phyloP scores from a whole-genome alignment of 2,888 invertebrate genomes.

The Tachystola acroxantha region DNA sequence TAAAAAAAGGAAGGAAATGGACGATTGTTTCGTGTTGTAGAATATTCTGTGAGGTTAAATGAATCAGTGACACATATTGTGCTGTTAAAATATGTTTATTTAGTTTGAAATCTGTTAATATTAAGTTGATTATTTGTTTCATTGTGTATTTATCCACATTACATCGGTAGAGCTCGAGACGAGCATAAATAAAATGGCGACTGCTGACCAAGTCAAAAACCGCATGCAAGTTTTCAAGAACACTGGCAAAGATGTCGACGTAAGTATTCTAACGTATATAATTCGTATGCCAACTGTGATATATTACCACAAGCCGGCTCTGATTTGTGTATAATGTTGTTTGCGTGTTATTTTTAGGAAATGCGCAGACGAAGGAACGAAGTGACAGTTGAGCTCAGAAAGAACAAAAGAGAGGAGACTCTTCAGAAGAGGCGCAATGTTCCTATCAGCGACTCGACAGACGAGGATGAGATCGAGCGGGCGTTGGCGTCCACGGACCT shows the following conservation, averaged over 20 bases:
- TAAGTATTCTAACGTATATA: conserved; percentile 77
- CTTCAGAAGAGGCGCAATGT: conserved; percentile 97
- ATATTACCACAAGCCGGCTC: not conserved
- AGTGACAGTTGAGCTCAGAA: conserved; percentile 96
- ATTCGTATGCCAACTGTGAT: no score
- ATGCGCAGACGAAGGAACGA: conserved; percentile 98
- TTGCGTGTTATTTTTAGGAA: conserved; percentile 81
- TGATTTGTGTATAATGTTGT: conserved; percentile 6
- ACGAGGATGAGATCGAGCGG: conserved; percentile 86
- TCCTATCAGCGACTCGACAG: conserved; percentile 89
- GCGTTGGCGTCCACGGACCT: conserved; percentile 85
- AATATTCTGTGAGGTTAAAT: conserved; percentile 63
- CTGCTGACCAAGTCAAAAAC: conserved; percentile 86
- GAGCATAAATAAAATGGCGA: conserved; percentile 84
- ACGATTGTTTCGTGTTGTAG: conserved; percentile 52
- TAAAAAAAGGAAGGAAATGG: conserved; percentile 44
- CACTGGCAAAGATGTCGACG: conserved; percentile 99
- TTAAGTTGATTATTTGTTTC: conserved; percentile 65
- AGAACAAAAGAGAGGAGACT: conserved; percentile 98
- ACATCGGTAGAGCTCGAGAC: conserved; percentile 37
- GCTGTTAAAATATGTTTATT: conserved; percentile 64
- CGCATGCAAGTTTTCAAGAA: conserved; percentile 98
- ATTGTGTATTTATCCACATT: conserved; percentile 59
- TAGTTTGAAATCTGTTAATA: conserved; percentile 52
- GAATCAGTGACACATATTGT: conserved; percentile 57